Percentiles rank a stretch among this genome's conserved stretches.
phyloP scores from a whole-genome alignment of 92 coral and sea anemone genomes.

The Epizoanthus stellaris region DNA sequence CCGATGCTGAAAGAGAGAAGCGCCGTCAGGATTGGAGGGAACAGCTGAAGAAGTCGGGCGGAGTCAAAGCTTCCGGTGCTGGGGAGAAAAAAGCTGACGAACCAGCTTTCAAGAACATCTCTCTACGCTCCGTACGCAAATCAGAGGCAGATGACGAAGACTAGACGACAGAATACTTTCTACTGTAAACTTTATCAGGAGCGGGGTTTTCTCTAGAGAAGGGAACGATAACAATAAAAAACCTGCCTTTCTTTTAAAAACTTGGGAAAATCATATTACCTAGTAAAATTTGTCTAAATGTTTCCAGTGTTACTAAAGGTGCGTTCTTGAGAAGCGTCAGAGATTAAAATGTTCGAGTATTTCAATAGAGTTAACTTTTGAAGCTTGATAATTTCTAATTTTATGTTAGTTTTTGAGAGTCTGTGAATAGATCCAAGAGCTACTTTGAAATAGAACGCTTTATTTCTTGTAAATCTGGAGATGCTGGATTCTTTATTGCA shows the following conservation, averaged over 20 bases:
- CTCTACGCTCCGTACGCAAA: constrained; percentile 47
- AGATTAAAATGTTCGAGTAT: background rate
- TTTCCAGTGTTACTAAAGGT: background rate
- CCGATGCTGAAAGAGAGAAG: constrained; percentile 58
- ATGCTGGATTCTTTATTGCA: background rate
- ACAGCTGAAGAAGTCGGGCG: constrained; percentile 69
- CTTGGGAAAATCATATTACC: no score
- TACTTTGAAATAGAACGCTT: no score
- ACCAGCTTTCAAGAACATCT: constrained; percentile 38
- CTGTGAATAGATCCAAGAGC: no score
- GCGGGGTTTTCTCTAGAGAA: constrained; percentile 27
- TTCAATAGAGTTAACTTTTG: background rate
- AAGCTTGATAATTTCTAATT: background rate
- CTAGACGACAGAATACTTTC: background rate
- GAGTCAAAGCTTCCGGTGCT: constrained; percentile 11
- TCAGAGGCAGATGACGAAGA: constrained; percentile 46
- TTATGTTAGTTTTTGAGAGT: no score
- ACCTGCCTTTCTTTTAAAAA: no score
- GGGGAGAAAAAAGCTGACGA: constrained; percentile 23
- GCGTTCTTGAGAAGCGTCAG: background rate
- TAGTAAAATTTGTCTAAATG: background rate
- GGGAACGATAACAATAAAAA: background rate
- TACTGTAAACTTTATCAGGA: background rate
- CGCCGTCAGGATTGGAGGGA: constrained; percentile 87
- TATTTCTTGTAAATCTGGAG: background rate